Evolutionary conservation across 2,888 invertebrate genomes (phyloP), one percentile per base, ranked within the genome.

Genomic region (Epicampocera succincta): DNA sequence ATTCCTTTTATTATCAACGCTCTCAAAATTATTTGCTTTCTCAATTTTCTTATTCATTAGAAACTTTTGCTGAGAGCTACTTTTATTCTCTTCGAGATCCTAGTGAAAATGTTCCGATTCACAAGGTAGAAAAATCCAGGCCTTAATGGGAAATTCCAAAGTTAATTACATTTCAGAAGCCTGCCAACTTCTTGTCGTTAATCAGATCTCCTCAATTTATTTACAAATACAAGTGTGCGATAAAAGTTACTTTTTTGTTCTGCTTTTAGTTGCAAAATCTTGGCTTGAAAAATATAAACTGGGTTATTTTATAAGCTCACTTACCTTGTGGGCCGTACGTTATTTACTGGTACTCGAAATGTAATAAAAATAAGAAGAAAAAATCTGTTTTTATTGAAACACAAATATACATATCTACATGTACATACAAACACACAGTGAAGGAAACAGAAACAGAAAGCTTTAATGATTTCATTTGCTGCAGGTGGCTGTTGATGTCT

Each of bases 241-340:
- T 38, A 38, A 56, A 54, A 63, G 61, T 33, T 46, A 48, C 17
- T 38, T 72, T 44, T 65, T 66, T 75, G 75, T 76, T 76, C 75
- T 76, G 75, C 65, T 77, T 74, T 44, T 46, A 66, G 61, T 82
- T 82, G 82, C 78, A 78, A 82, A 82, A 82, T 78, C 74, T 78
- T 78, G 78, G 74, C 82, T 82, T 82, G 58, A 60, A 42, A 66
- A 72, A 58, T 56, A 77, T 71, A 82, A 82, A 82, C 74, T 82
- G 77, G 82, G 82, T 82, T 82, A 82, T 74, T 82, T 78, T 82
- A 72, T 72, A 78, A 78, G 78, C 82, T 82, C 25, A 82, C 82
- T 82, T 82, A 82, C 82, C 82, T 82, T 82, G 82, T 82, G 82
- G 82, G 82, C 78, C 82, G 82, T 78, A 78, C 61, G 82, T 82